These are phyloP conservation scores for Ditylenchus weischeri DNA, from an alignment of 2,888 invertebrate species.

Conservation along the genomic window DNA sequence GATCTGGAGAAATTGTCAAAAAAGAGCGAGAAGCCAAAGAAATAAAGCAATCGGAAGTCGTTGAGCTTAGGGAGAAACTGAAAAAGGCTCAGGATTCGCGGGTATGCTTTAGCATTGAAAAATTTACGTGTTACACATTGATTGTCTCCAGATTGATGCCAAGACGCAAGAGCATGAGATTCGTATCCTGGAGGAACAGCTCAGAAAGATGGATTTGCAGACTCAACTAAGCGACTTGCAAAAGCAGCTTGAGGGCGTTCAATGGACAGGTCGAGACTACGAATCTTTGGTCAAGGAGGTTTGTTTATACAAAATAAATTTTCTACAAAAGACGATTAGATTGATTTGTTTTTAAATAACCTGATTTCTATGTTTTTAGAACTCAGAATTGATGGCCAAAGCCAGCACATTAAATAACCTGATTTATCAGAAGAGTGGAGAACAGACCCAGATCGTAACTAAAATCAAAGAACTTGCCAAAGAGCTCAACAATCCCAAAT, in stretches of 20 bases:
- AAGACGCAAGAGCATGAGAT: conserved; percentile 26
- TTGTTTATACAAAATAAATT: no score
- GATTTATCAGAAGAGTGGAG: conserved; percentile 19
- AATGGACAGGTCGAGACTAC: conserved; percentile 8
- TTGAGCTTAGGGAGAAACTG: conserved; percentile 4
- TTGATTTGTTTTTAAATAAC: no score
- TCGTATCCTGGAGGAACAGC: conserved; percentile 39
- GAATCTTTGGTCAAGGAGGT: background rate
- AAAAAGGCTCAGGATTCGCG: conserved; percentile 7
- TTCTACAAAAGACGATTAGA: no score
- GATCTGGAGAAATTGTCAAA: background rate
- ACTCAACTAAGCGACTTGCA: conserved; percentile 12
- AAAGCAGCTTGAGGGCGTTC: conserved; percentile 12
- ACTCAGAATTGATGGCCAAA: conserved; percentile 15
- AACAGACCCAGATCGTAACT: conserved; percentile 27
- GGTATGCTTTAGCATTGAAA: conserved; percentile 8
- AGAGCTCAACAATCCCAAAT: conserved; percentile 32
- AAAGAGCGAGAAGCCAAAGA: conserved; percentile 19
- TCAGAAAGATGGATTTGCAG: conserved; percentile 31
- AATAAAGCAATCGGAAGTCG: conserved; percentile 5
- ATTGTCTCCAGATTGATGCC: conserved; percentile 7
- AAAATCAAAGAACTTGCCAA: conserved; percentile 29
- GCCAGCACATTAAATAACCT: conserved; percentile 15
- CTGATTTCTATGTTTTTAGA: conserved; percentile 6
- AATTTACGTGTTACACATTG: background rate